Base-by-base conservation (phyloP, 2,113 vertebrate genomes). In the Panthera tigris region DNA sequence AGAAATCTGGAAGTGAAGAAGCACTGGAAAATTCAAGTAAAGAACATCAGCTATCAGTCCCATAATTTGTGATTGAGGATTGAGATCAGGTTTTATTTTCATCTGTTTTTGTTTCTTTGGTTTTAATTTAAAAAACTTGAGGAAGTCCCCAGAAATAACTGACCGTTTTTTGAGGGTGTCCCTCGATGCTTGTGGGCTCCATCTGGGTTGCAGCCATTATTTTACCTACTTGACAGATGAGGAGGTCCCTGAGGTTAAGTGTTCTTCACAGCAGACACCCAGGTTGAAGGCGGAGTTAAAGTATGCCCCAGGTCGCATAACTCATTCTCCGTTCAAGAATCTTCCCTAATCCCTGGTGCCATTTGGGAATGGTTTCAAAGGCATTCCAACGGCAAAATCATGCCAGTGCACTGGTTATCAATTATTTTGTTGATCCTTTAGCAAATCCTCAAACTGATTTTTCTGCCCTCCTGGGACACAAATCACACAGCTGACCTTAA, bases 341-440 rank as follows among this genome's bases (percentile, higher is more conserved):
- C 79, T 96, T 69, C 76, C 48, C 63, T 95, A 94, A 98, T 97
- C 71, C 88, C 88, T 5, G 1, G 68, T 79, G 96, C 85, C 95
- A 48, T 89, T 94, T 91, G 97, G 92, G 93, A 97, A 91, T 0
- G 3, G 25, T 94, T 98, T 97, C 97, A 97, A 97, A 98, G 97
- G 82, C 97, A 98, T 98, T 98, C 97, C 98, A 98, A 36, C 48
- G 2, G 0, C 66, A 94, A 85, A 96, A 68, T 93, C 80, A 89
- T 91, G 97, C 96, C 94, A 97, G 55, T 74, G 88, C 48, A 61
- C 68, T 95, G 76, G 92, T 97, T 96, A 97, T 97, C 97, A 97
- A 97, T 97, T 97, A 95, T 78, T 94, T 90, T 52, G 87, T 81
- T 96, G 92, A 97, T 97, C 92, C 80, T 73, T 95, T 94, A 95